Conservation (phyloP, 2,888 invertebrate genomes). For the Cerastis rubricosa region DNA sequence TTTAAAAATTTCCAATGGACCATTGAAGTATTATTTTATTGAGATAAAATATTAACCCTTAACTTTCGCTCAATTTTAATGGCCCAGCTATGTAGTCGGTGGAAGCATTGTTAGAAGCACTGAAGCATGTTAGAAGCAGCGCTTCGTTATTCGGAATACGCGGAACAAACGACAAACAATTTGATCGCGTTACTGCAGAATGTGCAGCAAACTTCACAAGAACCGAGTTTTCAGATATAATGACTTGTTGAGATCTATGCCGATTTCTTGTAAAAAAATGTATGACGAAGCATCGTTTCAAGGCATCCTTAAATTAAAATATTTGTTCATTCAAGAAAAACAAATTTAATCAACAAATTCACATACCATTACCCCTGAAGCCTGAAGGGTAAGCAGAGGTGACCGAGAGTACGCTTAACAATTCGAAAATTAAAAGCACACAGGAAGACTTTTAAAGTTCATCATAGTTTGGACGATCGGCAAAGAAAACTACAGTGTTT, state of each 20-base stretch:
- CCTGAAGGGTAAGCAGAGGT: too few relatives aligned
- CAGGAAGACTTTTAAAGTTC: neutral
- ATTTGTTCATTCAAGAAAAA: neutral
- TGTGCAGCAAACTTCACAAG: constrained; percentile 42
- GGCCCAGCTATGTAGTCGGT: constrained; percentile 18
- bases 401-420: neutral
- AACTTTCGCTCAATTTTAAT: constrained; percentile 36
- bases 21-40: neutral
- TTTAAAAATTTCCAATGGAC: too few relatives aligned
- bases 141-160: constrained; percentile 61
- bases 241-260: constrained; percentile 5
- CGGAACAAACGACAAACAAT: constrained; percentile 56
- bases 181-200: constrained; percentile 48
- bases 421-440: neutral
- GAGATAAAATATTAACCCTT: constrained; percentile 8
- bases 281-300: neutral
- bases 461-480: neutral
- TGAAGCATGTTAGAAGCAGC: constrained; percentile 46
- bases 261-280: neutral
- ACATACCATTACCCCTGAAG: too few relatives aligned
- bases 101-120: constrained; percentile 56
- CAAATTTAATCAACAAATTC: too few relatives aligned
- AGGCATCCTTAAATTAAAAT: neutral
- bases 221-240: constrained; percentile 29
- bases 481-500: neutral